Percentiles rank a stretch among this genome's conserved stretches.
phyloP scores from a whole-genome alignment of 2,888 invertebrate genomes.

The Uropetala carovei region DNA sequence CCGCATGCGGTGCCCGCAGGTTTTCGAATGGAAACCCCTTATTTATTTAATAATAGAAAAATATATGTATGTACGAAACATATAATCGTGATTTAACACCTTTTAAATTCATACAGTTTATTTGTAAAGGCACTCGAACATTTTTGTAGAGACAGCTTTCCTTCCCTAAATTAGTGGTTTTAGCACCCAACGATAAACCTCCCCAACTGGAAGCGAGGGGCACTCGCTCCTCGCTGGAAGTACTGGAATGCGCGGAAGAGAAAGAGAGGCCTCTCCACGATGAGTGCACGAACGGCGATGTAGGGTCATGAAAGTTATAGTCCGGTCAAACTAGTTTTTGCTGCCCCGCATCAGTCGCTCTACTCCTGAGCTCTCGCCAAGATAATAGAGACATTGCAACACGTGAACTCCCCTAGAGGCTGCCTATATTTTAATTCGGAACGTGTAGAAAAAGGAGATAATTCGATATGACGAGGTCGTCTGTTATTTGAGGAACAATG shows the following conservation, averaged over 20 bases:
- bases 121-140: too few species aligned
- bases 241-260: neutral
- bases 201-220: too few species aligned
- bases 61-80: too few species aligned
- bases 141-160: neutral
- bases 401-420: neutral
- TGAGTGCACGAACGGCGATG: neutral
- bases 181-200: too few species aligned
- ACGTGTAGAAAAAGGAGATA: neutral
- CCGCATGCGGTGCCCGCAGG: too few species aligned
- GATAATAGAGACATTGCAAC: slow-evolving; percentile 20
- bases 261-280: neutral
- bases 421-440: neutral
- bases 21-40: too few species aligned
- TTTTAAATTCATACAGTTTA: neutral
- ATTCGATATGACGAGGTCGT: neutral
- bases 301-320: slow-evolving; percentile 23
- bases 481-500: neutral
- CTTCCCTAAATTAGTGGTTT: too few species aligned
- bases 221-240: too few species aligned
- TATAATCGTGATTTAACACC: neutral
- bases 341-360: neutral
- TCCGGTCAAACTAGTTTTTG: slow-evolving; percentile 35
- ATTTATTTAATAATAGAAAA: too few species aligned
- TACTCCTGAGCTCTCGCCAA: slow-evolving; percentile 5